Evolutionary conservation across 2,888 invertebrate genomes (phyloP).

Genomic region (Trichopria drosophilae): DNA sequence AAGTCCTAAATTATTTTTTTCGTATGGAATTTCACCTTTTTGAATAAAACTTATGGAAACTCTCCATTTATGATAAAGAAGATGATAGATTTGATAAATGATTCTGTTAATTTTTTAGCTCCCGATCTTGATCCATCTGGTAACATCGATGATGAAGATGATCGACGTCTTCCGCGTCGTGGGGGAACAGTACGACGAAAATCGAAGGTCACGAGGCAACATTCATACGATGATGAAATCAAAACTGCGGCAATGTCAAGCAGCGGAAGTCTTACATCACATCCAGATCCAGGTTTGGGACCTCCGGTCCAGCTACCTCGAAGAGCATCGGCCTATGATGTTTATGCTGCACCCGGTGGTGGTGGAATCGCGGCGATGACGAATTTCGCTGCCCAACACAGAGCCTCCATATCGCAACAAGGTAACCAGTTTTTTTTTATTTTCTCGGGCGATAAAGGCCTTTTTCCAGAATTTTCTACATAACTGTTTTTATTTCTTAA

Average conservation of each 20-base stretch:
- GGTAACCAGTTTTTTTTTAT: too few relatives aligned
- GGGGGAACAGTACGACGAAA: conserved; percentile 60
- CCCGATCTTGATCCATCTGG: too few relatives aligned
- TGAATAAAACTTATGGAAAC: too few relatives aligned
- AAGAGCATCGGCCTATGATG: conserved; percentile 83
- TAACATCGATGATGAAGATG: conserved; percentile 61
- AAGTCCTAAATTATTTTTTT: too few relatives aligned
- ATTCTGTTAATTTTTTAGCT: too few relatives aligned
- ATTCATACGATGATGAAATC: conserved; percentile 83
- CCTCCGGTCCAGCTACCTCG: conserved; percentile 77
- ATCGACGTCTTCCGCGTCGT: conserved; percentile 46
- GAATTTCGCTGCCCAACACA: conserved; percentile 48
- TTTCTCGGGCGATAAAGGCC: too few relatives aligned
- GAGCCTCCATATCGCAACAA: conserved; percentile 52
- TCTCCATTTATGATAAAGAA: too few relatives aligned
- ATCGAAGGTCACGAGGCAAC: conserved; percentile 71
- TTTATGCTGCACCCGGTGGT: conserved; percentile 69
- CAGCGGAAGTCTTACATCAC: conserved; percentile 31
- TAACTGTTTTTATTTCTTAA: too few relatives aligned
- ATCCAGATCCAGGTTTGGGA: conserved; percentile 64
- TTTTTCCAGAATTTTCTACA: too few relatives aligned
- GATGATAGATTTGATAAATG: too few relatives aligned
- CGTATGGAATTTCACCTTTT: too few relatives aligned
- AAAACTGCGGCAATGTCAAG: conserved; percentile 55
- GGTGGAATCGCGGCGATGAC: conserved; percentile 54